Evolutionary conservation across 2,113 vertebrate genomes (phyloP), one percentile per base, ranked within the genome.

Genomic region (Ifrita kowaldi): DNA sequence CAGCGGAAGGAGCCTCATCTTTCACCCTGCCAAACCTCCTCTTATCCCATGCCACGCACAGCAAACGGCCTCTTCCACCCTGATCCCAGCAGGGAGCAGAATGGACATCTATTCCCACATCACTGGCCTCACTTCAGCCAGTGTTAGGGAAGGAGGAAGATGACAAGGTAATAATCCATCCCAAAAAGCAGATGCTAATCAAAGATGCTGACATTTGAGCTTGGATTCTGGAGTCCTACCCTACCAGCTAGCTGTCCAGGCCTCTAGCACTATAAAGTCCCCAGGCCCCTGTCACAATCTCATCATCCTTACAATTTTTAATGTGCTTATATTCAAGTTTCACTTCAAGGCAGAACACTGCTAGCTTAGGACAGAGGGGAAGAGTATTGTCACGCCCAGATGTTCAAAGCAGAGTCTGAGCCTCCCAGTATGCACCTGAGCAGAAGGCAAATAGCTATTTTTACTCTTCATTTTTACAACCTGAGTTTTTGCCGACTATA

Each of bases 21-120:
- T 39, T 7, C 39, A 7, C 80, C 30, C 22, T 46, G 44, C n/a
- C 3, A 1, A 59, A 71, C 19, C 41, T 44, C 37, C 28, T 32
- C 59, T 20, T 11, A 4, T 1, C 33, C 65, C n/a, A 1, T 0
- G 11, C 32, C 9, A 1, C 2, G 57, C 55, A 6, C 2, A 1
- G 63, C 84, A 30, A 69, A 53, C 15, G 8, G 55, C 65, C 52
- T 41, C 20, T 65, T 53, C 50, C 64, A 53, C 30, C 79, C 86
- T 27, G n/a, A 7, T 7, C 57, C 41, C 75, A 56, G 56, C 64
- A 64, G 42, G 56, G 41, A 78, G 27, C 75, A 70, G 41, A 19
- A n/a, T 1, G 1, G 35, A 11, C 41, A 4, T 10, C 83, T 33
- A 4, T 18, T 23, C 23, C 69, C 17, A 5, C n/a, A 28, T 3